A percentile compares a stretch with the other conserved stretches of the same genome.
Evolutionary conservation across 2,888 invertebrate species (phyloP).

Genomic region (Gryllus longicercus): DNA sequence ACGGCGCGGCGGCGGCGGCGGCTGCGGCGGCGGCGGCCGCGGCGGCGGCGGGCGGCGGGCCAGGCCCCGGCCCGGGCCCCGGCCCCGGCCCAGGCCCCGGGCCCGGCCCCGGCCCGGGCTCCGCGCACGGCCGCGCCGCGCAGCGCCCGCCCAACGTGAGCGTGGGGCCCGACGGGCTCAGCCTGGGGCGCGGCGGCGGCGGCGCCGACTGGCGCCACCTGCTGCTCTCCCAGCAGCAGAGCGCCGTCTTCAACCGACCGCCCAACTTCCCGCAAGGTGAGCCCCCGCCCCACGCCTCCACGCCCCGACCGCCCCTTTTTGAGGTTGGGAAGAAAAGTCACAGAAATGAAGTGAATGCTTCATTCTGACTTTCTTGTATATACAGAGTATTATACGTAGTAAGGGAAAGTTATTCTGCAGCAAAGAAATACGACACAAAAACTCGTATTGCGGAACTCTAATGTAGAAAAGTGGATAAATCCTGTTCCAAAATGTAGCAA

Average conservation of each 20-base stretch:
- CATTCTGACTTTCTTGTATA: no score
- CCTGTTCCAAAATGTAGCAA: no score
- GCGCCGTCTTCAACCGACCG: constrained; percentile 42
- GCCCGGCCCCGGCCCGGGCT: not conserved
- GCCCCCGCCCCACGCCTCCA: constrained; percentile 39
- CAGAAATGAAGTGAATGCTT: no score
- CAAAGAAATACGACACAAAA: no score
- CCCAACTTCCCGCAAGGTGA: constrained; percentile 54
- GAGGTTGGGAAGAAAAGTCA: no score
- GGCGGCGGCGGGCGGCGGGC: constrained; percentile 45
- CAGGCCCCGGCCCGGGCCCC: constrained; percentile 34
- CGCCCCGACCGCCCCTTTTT: no score
- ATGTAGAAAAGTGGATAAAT: no score
- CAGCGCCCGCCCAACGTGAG: constrained; percentile 61
- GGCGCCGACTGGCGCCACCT: constrained; percentile 59
- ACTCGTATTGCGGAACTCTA: no score
- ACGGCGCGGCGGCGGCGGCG: constrained; percentile 18
- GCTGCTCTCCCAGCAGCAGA: constrained; percentile 52
- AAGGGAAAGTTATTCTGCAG: no score
- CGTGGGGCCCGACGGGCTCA: constrained; percentile 54
- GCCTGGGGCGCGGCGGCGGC: constrained; percentile 51
- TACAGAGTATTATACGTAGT: no score
- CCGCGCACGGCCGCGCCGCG: constrained; percentile 47
- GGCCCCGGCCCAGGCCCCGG: constrained; percentile 22
- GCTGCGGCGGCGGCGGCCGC: constrained; percentile 43